Evolutionary conservation across 2,797 vertebrate genomes (phyloP).

Genomic region (Eutrigla gurnardus): DNA sequence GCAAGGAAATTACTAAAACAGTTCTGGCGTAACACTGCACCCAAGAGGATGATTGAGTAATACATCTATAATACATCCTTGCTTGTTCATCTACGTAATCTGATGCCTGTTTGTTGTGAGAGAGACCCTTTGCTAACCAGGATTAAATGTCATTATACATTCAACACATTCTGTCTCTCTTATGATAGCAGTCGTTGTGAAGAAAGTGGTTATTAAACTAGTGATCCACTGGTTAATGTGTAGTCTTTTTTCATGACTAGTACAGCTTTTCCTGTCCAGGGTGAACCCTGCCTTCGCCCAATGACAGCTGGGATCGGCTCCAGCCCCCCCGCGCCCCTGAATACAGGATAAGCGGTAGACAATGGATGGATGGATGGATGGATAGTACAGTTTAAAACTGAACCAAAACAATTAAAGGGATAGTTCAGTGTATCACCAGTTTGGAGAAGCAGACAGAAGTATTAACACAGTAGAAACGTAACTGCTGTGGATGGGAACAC

Average conservation of each 20-base stretch:
- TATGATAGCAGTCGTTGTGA: background rate
- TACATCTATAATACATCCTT: background rate
- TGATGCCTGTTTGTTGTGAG: background rate
- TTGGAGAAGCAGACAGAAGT: no score
- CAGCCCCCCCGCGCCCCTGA: no score
- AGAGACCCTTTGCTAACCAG: background rate
- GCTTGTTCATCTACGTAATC: slow-evolving; percentile 4
- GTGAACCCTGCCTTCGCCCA: no score
- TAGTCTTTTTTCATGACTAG: background rate
- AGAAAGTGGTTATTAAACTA: background rate
- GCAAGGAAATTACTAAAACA: slow-evolving; percentile 16
- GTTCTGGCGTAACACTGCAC: slow-evolving; percentile 75
- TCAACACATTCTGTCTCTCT: background rate
- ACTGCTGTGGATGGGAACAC: background rate
- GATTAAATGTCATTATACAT: background rate
- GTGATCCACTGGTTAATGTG: background rate
- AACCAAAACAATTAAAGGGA: no score
- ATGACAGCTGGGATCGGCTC: no score
- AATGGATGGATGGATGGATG: no score
- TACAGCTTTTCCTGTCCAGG: background rate
- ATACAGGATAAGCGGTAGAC: no score
- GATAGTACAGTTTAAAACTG: no score
- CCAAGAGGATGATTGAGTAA: slow-evolving; percentile 64
- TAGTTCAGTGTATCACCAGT: no score
- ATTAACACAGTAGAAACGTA: no score